phyloP scores from a whole-genome alignment of 2,797 vertebrate species.

The Amniataba percoides region DNA sequence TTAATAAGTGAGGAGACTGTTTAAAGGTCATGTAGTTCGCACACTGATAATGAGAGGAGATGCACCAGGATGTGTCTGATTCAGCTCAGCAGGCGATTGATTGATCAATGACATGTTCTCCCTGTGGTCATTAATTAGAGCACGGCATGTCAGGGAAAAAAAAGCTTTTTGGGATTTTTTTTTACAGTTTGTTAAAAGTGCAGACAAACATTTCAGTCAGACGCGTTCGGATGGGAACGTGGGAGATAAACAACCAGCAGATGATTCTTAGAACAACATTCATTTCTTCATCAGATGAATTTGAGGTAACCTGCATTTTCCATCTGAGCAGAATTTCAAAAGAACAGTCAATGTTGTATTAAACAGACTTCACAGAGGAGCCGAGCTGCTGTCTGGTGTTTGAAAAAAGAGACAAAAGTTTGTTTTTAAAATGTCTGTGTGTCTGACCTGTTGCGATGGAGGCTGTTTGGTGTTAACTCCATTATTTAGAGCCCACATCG shows the following conservation, averaged over 20 bases:
- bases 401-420: too few species aligned
- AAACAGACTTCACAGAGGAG: background rate
- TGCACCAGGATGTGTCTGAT: background rate
- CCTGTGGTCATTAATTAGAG: background rate
- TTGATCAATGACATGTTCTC: background rate
- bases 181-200: background rate
- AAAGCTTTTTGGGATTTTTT: background rate
- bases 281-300: background rate
- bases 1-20: background rate
- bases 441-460: background rate
- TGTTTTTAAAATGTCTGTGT: background rate
- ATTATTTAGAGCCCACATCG: constrained; percentile 7
- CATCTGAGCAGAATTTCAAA: background rate
- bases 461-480: background rate
- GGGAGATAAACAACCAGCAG: too few species aligned
- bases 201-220: background rate
- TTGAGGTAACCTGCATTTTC: background rate
- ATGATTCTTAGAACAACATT: background rate
- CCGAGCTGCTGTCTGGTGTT: background rate
- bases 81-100: background rate
- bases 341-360: background rate
- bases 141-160: background rate
- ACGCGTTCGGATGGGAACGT: background rate
- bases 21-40: constrained; percentile 1
- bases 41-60: background rate